Evolutionary conservation across 2,888 invertebrate species (phyloP).

Genomic region (Barypeithes pellucidus): DNA sequence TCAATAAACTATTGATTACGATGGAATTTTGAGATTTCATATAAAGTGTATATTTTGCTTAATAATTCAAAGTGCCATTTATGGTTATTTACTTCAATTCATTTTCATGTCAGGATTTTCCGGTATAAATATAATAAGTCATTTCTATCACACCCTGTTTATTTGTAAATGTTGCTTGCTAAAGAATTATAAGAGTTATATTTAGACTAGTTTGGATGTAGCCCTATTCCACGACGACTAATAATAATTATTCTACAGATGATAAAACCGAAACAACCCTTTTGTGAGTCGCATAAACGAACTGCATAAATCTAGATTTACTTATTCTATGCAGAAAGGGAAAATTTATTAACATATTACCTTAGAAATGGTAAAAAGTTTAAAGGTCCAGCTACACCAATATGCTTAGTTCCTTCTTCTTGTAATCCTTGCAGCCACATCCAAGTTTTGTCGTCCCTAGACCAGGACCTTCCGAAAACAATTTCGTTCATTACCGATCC

Average conservation of each 20-base stretch:
- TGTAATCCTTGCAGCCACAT: conserved; percentile 83
- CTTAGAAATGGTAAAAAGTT: conserved; percentile 83
- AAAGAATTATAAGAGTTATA: too few relatives aligned
- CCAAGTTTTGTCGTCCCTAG: conserved; percentile 83
- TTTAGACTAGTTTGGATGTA: conserved; percentile 25
- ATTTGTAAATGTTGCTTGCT: too few relatives aligned
- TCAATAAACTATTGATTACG: too few relatives aligned
- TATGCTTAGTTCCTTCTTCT: conserved; percentile 87
- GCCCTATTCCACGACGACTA: conserved; percentile 5
- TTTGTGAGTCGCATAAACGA: conserved; percentile 8
- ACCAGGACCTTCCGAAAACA: conserved; percentile 84
- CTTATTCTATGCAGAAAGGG: too few relatives aligned
- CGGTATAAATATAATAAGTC: too few relatives aligned
- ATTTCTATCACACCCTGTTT: too few relatives aligned
- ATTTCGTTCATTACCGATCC: conserved; percentile 86
- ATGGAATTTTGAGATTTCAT: too few relatives aligned
- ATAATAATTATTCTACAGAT: conserved; percentile 22
- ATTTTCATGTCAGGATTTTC: too few relatives aligned
- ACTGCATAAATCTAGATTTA: too few relatives aligned
- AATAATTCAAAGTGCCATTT: too few relatives aligned
- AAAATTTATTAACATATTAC: conserved; percentile 53
- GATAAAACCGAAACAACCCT: conserved; percentile 11
- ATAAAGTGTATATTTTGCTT: too few relatives aligned
- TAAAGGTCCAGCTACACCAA: conserved; percentile 87
- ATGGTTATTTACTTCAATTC: too few relatives aligned